phyloP scores from a whole-genome alignment of 2,113 vertebrate species.

The Halichoerus grypus region DNA sequence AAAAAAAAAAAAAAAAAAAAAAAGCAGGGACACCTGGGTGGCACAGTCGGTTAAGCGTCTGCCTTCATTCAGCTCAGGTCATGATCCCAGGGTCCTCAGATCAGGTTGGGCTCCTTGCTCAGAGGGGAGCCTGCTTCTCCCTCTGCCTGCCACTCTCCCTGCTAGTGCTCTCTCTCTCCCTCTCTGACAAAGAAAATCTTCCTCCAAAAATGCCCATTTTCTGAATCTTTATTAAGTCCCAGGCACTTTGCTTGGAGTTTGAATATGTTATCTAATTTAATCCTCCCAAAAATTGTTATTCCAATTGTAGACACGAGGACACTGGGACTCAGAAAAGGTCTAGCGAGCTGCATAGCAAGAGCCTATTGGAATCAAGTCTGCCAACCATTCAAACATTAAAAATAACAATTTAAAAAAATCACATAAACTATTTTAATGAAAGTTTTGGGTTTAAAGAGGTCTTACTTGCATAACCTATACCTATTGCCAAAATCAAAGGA shows the following conservation, averaged over 20 bases:
- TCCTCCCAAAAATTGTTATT: neutral
- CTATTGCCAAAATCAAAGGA: neutral
- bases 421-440: neutral
- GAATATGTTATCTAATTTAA: neutral
- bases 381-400: neutral
- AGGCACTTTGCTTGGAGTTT: neutral
- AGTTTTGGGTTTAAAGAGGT: neutral
- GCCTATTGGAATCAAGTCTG: neutral
- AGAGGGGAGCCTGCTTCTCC: neutral
- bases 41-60: neutral
- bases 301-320: neutral
- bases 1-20: neutral
- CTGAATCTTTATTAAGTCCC: neutral
- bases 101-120: too few species aligned
- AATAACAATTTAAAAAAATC: neutral
- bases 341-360: neutral
- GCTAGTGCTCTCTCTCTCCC: neutral
- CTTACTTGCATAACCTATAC: neutral
- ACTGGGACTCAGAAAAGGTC: neutral
- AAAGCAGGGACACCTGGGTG: neutral
- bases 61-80: neutral
- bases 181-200: neutral
- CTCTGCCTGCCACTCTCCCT: neutral
- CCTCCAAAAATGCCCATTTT: neutral
- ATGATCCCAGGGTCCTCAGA: too few species aligned